A percentile compares a stretch with the other conserved stretches of the same genome.
These are phyloP conservation scores for Euspilapteryx auroguttella DNA, from an alignment of 2,888 invertebrate species.

Conservation along the genomic window DNA sequence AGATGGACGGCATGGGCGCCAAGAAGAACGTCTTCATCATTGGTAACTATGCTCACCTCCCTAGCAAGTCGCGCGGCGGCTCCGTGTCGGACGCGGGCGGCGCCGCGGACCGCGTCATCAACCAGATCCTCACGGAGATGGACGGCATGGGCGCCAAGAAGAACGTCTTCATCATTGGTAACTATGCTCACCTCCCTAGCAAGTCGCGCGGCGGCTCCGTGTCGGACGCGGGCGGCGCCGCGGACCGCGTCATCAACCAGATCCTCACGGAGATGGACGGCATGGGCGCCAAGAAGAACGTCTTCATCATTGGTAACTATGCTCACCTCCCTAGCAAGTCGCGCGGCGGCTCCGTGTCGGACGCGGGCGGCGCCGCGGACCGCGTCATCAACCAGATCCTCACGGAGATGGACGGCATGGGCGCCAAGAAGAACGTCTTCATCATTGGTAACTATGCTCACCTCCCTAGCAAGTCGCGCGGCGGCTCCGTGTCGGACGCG, in stretches of 20 bases:
- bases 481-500: constrained; percentile 95
- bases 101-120: constrained; percentile 98
- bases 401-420: constrained; percentile 99
- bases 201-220: constrained; percentile 97
- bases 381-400: constrained; percentile 99
- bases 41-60: constrained; percentile 71
- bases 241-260: constrained; percentile 99
- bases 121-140: constrained; percentile 99
- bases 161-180: constrained; percentile 99
- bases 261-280: constrained; percentile 99
- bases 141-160: constrained; percentile 99
- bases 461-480: constrained; percentile 95
- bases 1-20: constrained; percentile 99
- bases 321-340: constrained; percentile 82
- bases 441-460: constrained; percentile 83
- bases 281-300: constrained; percentile 99
- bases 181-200: constrained; percentile 52
- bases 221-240: constrained; percentile 98
- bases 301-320: constrained; percentile 94
- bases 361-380: constrained; percentile 98
- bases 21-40: constrained; percentile 99
- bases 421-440: constrained; percentile 99
- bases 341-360: constrained; percentile 95
- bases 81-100: constrained; percentile 97
- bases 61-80: constrained; percentile 96